Conservation (phyloP, 2,113 vertebrate species). For the Petrocephalus microphthalmus region DNA sequence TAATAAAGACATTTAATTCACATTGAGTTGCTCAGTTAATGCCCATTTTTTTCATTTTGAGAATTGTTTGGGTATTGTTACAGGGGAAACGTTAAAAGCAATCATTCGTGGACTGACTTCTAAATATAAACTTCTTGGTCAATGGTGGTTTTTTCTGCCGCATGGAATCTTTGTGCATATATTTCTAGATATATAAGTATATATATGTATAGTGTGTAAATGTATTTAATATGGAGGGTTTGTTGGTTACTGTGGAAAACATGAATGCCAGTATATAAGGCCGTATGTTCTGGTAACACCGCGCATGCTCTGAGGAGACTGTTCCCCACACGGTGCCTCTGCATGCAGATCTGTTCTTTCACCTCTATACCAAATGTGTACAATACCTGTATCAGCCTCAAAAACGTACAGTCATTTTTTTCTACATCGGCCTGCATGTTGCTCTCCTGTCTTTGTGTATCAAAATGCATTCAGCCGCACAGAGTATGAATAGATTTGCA, state of each 20-base stretch:
- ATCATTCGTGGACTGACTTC: background rate
- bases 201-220: constrained; percentile 40
- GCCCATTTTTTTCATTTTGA: background rate
- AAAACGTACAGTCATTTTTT: background rate
- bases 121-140: constrained; percentile 18
- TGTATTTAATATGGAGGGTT: constrained; percentile 42
- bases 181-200: constrained; percentile 31
- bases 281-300: constrained; percentile 18
- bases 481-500: background rate
- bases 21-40: constrained; percentile 12
- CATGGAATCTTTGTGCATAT: constrained; percentile 53
- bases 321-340: constrained; percentile 60
- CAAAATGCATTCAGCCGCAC: background rate
- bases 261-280: constrained; percentile 42
- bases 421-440: constrained; percentile 2
- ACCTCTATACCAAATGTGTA: constrained; percentile 45
- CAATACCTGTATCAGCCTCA: constrained; percentile 28
- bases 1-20: constrained; percentile 16
- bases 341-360: constrained; percentile 51
- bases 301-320: constrained; percentile 50
- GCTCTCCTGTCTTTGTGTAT: background rate
- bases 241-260: constrained; percentile 40
- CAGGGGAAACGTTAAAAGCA: background rate
- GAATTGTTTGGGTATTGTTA: constrained; percentile 13
- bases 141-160: constrained; percentile 45